Conservation (phyloP, 2,797 vertebrate species). For the Cygnus olor region DNA sequence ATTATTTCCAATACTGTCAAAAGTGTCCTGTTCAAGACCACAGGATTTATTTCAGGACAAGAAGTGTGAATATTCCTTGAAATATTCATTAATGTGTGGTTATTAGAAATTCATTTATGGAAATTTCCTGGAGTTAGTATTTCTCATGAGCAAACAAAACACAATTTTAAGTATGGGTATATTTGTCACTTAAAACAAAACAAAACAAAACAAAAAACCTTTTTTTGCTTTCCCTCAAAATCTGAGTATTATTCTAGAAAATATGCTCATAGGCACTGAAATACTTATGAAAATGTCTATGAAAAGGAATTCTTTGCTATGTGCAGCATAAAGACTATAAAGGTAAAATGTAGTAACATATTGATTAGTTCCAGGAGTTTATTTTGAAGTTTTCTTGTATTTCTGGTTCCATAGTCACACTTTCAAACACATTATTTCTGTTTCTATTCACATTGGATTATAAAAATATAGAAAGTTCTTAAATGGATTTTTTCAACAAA, state of each 20-base stretch:
- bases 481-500: background rate
- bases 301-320: background rate
- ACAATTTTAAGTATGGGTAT: background rate
- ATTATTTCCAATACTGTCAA: background rate
- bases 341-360: background rate
- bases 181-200: background rate
- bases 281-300: background rate
- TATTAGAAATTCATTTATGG: background rate
- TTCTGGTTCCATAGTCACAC: background rate
- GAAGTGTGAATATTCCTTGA: background rate
- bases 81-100: background rate
- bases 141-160: background rate
- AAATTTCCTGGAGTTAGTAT: background rate
- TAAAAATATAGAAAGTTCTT: background rate
- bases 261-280: background rate
- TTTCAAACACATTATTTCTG: background rate
- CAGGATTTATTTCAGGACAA: background rate
- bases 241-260: background rate
- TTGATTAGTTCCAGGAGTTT: background rate
- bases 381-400: background rate
- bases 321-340: background rate
- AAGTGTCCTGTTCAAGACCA: background rate
- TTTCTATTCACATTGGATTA: background rate
- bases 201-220: background rate
- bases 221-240: background rate